Conservation (phyloP, 2,888 invertebrate species). For the Synergus itoensis region DNA sequence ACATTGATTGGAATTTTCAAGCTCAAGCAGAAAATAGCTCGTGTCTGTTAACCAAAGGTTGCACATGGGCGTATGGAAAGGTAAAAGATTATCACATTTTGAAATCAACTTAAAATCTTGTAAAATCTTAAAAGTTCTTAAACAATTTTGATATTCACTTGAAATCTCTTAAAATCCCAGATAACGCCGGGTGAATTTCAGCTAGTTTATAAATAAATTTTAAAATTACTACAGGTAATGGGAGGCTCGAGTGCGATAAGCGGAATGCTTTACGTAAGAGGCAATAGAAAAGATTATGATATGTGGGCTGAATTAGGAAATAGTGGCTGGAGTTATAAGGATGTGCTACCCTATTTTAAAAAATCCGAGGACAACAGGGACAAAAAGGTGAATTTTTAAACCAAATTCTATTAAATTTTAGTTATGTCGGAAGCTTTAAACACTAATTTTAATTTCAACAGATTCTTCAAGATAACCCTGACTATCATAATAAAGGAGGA, state of each 20-base stretch:
- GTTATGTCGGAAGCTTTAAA: not conserved
- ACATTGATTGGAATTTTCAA: conserved; percentile 94
- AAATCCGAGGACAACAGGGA: conserved; percentile 94
- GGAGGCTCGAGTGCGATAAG: conserved; percentile 94
- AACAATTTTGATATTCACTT: conserved; percentile 24
- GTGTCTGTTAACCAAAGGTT: conserved; percentile 90
- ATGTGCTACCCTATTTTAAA: conserved; percentile 89
- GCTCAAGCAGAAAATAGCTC: conserved; percentile 91
- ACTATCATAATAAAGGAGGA: conserved; percentile 80
- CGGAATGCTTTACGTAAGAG: conserved; percentile 94
- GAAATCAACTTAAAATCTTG: too few species aligned
- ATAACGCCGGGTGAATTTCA: too few species aligned
- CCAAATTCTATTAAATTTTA: not conserved
- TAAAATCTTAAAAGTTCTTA: too few species aligned
- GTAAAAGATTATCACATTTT: conserved; percentile 61
- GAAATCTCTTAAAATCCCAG: not conserved
- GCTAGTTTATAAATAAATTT: not conserved
- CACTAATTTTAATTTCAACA: not conserved
- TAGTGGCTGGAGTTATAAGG: conserved; percentile 92
- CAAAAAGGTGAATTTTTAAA: conserved; percentile 60
- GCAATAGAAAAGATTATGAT: conserved; percentile 91
- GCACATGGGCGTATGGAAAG: conserved; percentile 95
- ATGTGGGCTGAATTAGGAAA: conserved; percentile 92
- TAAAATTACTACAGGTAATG: conserved; percentile 79
- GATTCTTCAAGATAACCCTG: conserved; percentile 69